Evolutionary conservation across 1,140 invertebrate species (phyloP), one percentile per base, ranked within the genome.

Genomic region (Drosophila sp.): DNA sequence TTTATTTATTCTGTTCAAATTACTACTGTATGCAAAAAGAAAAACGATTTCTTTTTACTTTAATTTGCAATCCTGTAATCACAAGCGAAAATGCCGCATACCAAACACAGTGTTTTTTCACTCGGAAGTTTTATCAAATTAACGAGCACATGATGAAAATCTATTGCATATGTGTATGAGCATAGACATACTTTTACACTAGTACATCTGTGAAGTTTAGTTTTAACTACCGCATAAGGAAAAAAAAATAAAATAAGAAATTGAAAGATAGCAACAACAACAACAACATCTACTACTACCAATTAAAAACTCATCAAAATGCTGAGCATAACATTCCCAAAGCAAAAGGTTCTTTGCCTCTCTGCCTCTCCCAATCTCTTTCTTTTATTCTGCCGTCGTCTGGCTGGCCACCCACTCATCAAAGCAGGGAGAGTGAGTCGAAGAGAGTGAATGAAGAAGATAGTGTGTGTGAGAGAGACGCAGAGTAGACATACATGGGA

Each of bases 261-360:
- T n/a, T n/a, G n/a, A n/a, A 25, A 64, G 9, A 25, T n/a, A 38
- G n/a, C 4, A 57, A 32, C 2, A 41, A 50, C 13, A 53, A 38
- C 34, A 40, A 64, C 51, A 71, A 56, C 13, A 53, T 29, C 34
- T 32, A 64, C 51, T 65, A 56, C 61, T 46, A 67, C 63, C 70
- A 72, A 66, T 72, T 73, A 73, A 69, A 73, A 73, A 62, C 64
- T 72, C 70, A 72, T 72, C 63, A 72, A 66, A 72, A 59, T 63
- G 53, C 53, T 50, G 16, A 54, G 58, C 50, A 25, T 7, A 38
- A 66, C 40, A 58, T 45, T 65, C 45, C 62, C 53, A 51, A 58
- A 50, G 27, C 53, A 18, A 40, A 61, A 45, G 11, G 25, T 40
- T 32, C 32, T 38, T 46, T n/a, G 4, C 48, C 21, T 21, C 21